phyloP scores from a whole-genome alignment of 2,797 vertebrate species.

The Hydrophis major region DNA sequence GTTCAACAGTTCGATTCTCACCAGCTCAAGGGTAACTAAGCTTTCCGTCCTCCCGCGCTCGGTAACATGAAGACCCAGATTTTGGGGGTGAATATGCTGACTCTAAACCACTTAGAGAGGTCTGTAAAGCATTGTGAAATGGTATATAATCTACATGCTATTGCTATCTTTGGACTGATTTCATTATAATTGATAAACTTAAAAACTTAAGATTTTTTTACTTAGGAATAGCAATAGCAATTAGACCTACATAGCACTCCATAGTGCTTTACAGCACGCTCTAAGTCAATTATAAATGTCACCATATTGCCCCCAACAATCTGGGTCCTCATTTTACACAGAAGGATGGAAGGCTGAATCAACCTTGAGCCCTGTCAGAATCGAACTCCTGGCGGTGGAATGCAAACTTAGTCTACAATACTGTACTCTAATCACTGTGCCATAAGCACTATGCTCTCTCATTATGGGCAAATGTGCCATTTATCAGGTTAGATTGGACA shows the following conservation, averaged over 20 bases:
- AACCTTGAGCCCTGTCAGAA: neutral
- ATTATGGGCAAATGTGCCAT: neutral
- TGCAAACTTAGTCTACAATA: neutral
- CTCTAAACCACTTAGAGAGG: too few relatives aligned
- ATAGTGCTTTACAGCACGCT: neutral
- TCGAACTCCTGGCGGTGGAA: neutral
- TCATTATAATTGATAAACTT: neutral
- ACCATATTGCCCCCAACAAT: neutral
- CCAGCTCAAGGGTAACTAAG: too few relatives aligned
- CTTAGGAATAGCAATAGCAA: neutral
- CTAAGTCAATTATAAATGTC: neutral
- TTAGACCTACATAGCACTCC: neutral
- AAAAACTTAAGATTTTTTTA: neutral
- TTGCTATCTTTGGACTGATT: neutral
- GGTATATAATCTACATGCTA: too few relatives aligned
- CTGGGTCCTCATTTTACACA: neutral
- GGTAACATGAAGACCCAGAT: too few relatives aligned
- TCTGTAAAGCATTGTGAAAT: too few relatives aligned
- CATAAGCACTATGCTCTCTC: neutral
- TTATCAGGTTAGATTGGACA: neutral
- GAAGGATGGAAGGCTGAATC: neutral
- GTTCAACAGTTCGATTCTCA: too few relatives aligned
- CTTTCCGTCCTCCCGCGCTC: too few relatives aligned
- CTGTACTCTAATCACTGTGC: neutral
- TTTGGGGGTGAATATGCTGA: too few relatives aligned